These are phyloP conservation scores for Cephalopachus bancanus DNA, from an alignment of 2,797 vertebrate species.

Conservation along the genomic window DNA sequence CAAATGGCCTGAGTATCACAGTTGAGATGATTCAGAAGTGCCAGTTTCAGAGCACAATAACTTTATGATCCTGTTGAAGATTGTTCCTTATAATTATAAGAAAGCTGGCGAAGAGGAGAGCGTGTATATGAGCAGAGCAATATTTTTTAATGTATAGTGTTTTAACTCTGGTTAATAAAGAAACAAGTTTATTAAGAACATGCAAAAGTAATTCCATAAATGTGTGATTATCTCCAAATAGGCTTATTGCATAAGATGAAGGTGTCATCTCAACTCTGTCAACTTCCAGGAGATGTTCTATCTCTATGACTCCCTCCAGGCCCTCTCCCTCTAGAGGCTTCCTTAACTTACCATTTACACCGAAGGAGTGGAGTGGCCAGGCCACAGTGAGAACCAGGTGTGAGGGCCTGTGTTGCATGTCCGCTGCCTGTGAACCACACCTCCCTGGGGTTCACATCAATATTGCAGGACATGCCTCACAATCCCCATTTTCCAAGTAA, in stretches of 20 bases:
- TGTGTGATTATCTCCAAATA: not conserved
- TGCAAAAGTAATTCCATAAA: not conserved
- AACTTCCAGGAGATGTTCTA: not conserved
- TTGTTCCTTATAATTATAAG: not conserved
- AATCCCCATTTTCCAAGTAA: conserved; percentile 9
- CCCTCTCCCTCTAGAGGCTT: not conserved
- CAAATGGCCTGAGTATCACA: not conserved
- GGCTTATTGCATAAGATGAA: not conserved
- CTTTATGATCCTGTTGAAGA: not conserved
- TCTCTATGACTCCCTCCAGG: not conserved
- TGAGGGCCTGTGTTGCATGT: not conserved
- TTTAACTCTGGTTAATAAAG: not conserved
- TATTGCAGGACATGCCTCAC: not conserved
- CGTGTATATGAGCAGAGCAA: not conserved
- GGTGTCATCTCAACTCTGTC: not conserved
- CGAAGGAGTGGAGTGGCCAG: not conserved
- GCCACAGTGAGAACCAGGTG: not conserved
- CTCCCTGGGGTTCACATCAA: conserved; percentile 26
- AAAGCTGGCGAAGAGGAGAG: not conserved
- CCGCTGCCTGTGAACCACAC: not conserved
- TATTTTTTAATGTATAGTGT: not conserved
- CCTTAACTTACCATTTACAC: conserved; percentile 19
- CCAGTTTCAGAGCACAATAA: not conserved
- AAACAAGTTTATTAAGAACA: not conserved
- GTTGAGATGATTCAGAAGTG: not conserved